Evolutionary conservation across 2,797 vertebrate genomes (phyloP).

Genomic region (Paguma larvata): DNA sequence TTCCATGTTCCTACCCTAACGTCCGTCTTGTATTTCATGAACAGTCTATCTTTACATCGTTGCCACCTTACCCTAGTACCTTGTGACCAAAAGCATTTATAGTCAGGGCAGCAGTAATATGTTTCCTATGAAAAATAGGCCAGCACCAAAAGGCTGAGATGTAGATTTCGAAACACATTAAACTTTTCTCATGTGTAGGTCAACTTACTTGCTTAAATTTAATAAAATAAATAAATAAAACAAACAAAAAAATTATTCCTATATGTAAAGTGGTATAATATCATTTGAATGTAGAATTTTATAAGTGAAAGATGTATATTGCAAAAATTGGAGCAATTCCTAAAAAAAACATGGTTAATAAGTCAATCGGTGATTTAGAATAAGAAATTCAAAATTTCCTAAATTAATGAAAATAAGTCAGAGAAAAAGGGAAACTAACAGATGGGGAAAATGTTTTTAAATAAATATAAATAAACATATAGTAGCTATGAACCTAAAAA

Average conservation of each 20-base stretch:
- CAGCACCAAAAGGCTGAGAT: not conserved
- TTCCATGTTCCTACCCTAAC: not conserved
- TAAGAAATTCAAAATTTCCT: not conserved
- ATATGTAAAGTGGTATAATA: not conserved
- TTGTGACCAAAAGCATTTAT: not conserved
- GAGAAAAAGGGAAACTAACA: not conserved
- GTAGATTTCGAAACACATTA: not conserved
- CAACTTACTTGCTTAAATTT: not conserved
- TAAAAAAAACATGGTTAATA: not conserved
- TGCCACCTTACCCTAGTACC: not conserved
- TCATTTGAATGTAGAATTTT: not conserved
- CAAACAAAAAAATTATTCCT: not conserved
- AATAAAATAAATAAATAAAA: too few species aligned
- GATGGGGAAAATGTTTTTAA: not conserved
- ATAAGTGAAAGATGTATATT: not conserved
- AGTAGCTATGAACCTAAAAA: not conserved
- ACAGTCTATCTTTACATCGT: not conserved
- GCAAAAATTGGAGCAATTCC: not conserved
- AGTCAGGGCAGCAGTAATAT: not conserved
- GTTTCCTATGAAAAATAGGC: conserved; percentile 8
- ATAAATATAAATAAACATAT: not conserved
- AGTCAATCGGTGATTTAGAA: not conserved
- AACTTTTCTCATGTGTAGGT: not conserved
- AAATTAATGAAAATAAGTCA: not conserved
- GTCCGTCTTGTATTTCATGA: not conserved